Base-by-base conservation (phyloP, 2,888 invertebrate species). In the Torymus auratus region DNA sequence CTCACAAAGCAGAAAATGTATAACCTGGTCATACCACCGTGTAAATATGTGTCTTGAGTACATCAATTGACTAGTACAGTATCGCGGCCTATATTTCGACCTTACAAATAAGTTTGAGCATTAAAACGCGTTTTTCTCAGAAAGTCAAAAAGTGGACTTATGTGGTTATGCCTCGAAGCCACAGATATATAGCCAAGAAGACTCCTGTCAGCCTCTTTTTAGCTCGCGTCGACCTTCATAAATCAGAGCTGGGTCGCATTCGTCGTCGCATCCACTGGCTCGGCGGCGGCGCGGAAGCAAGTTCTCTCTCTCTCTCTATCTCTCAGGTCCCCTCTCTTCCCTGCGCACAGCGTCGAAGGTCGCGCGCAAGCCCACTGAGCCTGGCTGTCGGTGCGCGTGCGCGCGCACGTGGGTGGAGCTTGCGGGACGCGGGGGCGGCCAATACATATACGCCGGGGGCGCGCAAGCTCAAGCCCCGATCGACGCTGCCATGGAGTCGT, bases 351-450 rank as follows among this genome's bases (percentile, higher is more conserved):
- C 41, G 41, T 7, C 60, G 50, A 28, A 62, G 72, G 28, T 62
- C 56, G 53, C 17, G 58, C 67, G 75, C 75, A 75, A 76, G 76
- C 69, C 62, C 69, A 28, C 52, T 13, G n/a, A 14, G 14, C 17
- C 65, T 56, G 65, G n/a, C 55, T 20, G 12, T 0, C 50, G n/a
- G 14, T 11, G 62, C 61, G 77, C 77, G 70, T 70, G 70, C 70
- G 28, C 41, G 41, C 52, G 41, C 50, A 56, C 70, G 77, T 70
- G 70, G 77, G 77, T 70, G 77, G 77, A 77, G 77, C 77, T 77
- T 77, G 70, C 76, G 55, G n/a, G 58, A 65, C 14, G 56, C 58
- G 17, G 7, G 41, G 41, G 28, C 41, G 23, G 74, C 67, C 74
- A 67, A 67, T 67, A 60, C 67, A 60, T 52, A 60, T 52, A 53